These are phyloP conservation scores for Takifugu rubripes DNA, from an alignment of 2,797 vertebrate genomes.

Conservation along the genomic window DNA sequence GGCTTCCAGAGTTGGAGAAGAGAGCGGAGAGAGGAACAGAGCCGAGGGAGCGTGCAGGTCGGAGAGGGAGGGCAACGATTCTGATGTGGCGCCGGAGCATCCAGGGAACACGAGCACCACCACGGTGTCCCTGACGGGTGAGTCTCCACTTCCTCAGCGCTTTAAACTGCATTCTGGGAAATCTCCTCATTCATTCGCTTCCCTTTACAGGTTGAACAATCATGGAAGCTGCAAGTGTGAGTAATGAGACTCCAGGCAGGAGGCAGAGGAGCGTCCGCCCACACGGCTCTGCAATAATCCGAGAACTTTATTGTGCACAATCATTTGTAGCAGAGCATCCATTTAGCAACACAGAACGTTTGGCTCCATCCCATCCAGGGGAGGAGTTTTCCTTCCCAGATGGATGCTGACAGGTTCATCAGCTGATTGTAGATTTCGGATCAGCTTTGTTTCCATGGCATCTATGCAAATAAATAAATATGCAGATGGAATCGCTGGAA, in stretches of 20 bases:
- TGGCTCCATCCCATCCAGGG: no score
- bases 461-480: constrained; percentile 19
- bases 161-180: not conserved
- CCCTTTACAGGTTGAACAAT: constrained; percentile 35
- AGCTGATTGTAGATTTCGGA: no score
- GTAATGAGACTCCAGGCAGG: not conserved
- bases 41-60: constrained; percentile 13
- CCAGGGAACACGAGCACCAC: constrained; percentile 4
- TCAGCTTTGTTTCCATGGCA: not conserved
- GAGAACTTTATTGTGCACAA: no score
- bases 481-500: constrained; percentile 10
- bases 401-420: no score
- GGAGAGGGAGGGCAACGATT: constrained; percentile 58
- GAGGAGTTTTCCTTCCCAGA: no score
- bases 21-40: constrained; percentile 15
- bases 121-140: constrained; percentile 14
- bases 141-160: not conserved
- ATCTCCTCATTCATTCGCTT: not conserved
- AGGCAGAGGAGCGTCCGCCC: constrained; percentile 3
- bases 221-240: constrained; percentile 11
- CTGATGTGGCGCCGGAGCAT: constrained; percentile 51
- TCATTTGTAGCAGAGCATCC: no score
- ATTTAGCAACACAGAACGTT: no score
- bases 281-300: not conserved
- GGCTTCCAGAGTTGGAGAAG: not conserved